A percentile compares a stretch with the other conserved stretches of the same genome.
These are phyloP conservation scores for Actinostola sp. DNA, from an alignment of 92 coral and sea anemone genomes.

Conservation along the genomic window DNA sequence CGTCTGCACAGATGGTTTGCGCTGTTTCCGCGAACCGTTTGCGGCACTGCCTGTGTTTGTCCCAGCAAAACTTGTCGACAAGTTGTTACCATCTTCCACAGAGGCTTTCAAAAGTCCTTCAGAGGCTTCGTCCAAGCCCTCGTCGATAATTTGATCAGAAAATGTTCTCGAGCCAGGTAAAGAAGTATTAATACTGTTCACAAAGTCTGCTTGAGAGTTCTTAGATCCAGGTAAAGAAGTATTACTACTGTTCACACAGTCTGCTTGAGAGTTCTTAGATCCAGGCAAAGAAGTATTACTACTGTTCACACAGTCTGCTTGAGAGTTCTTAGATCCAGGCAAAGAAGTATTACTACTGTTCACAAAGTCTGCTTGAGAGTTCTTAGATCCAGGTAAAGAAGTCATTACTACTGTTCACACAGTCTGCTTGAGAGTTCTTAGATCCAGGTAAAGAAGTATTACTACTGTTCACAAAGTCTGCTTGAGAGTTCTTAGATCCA, in stretches of 20 bases:
- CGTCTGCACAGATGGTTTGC: slow-evolving; percentile 22
- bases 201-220: background rate
- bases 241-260: slow-evolving; percentile 28
- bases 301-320: too few species aligned
- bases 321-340: too few species aligned
- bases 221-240: slow-evolving; percentile 21
- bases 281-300: slow-evolving; percentile 37
- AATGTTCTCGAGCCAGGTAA: background rate
- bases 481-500: too few species aligned
- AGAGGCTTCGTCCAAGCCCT: background rate
- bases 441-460: too few species aligned
- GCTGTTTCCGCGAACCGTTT: background rate
- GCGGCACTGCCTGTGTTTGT: background rate
- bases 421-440: too few species aligned
- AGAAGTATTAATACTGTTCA: too few species aligned
- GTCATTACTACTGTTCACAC: too few species aligned
- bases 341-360: too few species aligned
- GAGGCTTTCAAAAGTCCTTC: background rate
- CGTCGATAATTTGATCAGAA: background rate
- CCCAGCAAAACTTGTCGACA: background rate
- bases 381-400: too few species aligned
- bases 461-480: too few species aligned
- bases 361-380: too few species aligned
- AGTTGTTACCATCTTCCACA: background rate
- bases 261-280: slow-evolving; percentile 4